phyloP scores from a whole-genome alignment of 2,797 vertebrate species.

The Anableps anableps region DNA sequence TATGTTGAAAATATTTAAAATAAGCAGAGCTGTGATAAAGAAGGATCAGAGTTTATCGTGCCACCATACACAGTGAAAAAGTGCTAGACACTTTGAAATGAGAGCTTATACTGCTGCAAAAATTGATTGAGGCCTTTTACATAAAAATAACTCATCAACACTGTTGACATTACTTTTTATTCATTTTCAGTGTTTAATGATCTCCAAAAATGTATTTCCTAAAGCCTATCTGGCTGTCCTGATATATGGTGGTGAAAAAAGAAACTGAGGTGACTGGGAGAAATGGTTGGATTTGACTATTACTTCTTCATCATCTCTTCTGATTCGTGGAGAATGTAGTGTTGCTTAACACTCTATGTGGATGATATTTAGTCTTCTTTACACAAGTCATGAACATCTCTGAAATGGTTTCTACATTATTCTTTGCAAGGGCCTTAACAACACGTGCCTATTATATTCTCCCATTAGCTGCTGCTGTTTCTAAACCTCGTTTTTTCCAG shows the following conservation, averaged over 20 bases:
- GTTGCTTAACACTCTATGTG: background rate
- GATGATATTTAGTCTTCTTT: background rate
- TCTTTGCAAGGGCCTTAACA: too few relatives aligned
- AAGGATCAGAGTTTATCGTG: too few relatives aligned
- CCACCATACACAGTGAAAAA: too few relatives aligned
- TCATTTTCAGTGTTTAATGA: background rate
- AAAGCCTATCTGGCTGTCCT: background rate
- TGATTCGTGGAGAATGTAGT: background rate
- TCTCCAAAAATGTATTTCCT: background rate
- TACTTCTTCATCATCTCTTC: background rate
- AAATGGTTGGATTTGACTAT: background rate
- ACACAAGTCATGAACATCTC: background rate
- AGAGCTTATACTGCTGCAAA: background rate
- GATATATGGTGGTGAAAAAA: background rate
- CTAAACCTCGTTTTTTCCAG: too few relatives aligned
- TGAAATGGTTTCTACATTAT: background rate
- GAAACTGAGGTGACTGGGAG: background rate
- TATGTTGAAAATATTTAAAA: too few relatives aligned
- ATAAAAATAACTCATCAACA: background rate
- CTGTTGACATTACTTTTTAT: background rate
- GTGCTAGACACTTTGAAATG: background rate
- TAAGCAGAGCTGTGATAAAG: too few relatives aligned
- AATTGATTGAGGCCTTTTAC: background rate
- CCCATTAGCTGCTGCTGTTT: too few relatives aligned
- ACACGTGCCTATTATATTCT: too few relatives aligned